Conservation (phyloP, 2,797 vertebrate genomes). For the Craterocephalus amniculus region DNA sequence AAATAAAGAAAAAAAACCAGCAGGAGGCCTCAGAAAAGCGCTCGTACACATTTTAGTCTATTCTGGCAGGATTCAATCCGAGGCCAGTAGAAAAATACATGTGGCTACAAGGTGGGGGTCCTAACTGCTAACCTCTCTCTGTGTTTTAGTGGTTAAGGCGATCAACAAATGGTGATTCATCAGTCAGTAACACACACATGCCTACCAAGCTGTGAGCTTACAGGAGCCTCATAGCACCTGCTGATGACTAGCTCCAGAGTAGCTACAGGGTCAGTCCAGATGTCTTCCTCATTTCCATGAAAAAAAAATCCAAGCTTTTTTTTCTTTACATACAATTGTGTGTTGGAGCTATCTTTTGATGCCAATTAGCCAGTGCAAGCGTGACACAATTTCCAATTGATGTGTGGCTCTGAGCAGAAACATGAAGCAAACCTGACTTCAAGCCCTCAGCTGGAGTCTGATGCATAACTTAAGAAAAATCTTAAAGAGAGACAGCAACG, state of each 20-base stretch:
- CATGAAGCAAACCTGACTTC: constrained; percentile 42
- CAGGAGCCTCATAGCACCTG: constrained; percentile 33
- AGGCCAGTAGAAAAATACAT: constrained; percentile 24
- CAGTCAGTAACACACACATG: constrained; percentile 28
- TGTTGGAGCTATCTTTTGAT: constrained; percentile 58
- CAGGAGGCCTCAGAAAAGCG: constrained; percentile 1
- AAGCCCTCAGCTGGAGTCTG: constrained; percentile 31
- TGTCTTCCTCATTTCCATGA: constrained; percentile 29
- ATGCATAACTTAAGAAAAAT: neutral
- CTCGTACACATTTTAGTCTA: neutral
- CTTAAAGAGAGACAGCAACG: neutral
- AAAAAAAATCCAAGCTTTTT: constrained; percentile 7
- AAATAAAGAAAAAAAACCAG: constrained; percentile 1
- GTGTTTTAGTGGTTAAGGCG: constrained; percentile 44
- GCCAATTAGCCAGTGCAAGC: constrained; percentile 49
- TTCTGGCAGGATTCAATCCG: constrained; percentile 23
- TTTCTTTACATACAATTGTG: constrained; percentile 21
- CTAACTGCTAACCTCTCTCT: constrained; percentile 36
- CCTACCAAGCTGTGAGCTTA: constrained; percentile 40
- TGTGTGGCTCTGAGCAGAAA: constrained; percentile 52
- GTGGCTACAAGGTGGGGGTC: constrained; percentile 36
- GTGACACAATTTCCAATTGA: constrained; percentile 45
- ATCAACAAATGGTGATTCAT: constrained; percentile 58
- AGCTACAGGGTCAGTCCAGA: constrained; percentile 50
- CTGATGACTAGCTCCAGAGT: constrained; percentile 48